phyloP scores from a whole-genome alignment of 2,888 invertebrate genomes.

The Pyrochroa serraticornis region DNA sequence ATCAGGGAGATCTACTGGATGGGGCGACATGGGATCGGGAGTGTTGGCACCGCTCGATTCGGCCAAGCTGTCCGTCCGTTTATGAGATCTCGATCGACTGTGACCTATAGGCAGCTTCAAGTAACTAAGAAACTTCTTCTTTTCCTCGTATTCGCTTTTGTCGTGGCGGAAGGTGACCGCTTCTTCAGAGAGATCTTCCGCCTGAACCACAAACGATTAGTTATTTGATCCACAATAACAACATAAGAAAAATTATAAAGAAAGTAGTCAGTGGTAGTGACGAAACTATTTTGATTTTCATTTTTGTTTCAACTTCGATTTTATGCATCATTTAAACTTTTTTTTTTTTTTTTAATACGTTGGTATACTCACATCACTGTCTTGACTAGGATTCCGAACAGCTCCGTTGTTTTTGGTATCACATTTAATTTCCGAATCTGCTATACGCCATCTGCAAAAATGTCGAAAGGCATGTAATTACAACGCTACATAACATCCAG shows the following conservation, averaged over 20 bases:
- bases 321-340: slow-evolving; percentile 24
- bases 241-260: not conserved
- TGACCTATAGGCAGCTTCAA: slow-evolving; percentile 57
- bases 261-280: slow-evolving; percentile 36
- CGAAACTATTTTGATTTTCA: slow-evolving; percentile 26
- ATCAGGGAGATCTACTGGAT: slow-evolving; percentile 57
- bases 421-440: slow-evolving; percentile 63
- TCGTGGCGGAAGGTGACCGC: slow-evolving; percentile 75
- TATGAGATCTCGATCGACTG: slow-evolving; percentile 64
- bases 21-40: slow-evolving; percentile 71
- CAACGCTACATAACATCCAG: not conserved
- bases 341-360: slow-evolving; percentile 5
- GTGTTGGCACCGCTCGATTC: slow-evolving; percentile 76
- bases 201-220: slow-evolving; percentile 49
- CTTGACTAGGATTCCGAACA: slow-evolving; percentile 60
- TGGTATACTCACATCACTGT: slow-evolving; percentile 60
- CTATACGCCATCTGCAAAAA: slow-evolving; percentile 72
- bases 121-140: slow-evolving; percentile 72
- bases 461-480: not conserved
- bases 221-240: not conserved
- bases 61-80: slow-evolving; percentile 71
- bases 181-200: slow-evolving; percentile 82
- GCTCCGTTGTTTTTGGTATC: slow-evolving; percentile 61
- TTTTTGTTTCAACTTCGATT: slow-evolving; percentile 17
- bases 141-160: slow-evolving; percentile 80